Evolutionary conservation across 2,888 invertebrate genomes (phyloP).

Genomic region (Chrysolina oricalcia): DNA sequence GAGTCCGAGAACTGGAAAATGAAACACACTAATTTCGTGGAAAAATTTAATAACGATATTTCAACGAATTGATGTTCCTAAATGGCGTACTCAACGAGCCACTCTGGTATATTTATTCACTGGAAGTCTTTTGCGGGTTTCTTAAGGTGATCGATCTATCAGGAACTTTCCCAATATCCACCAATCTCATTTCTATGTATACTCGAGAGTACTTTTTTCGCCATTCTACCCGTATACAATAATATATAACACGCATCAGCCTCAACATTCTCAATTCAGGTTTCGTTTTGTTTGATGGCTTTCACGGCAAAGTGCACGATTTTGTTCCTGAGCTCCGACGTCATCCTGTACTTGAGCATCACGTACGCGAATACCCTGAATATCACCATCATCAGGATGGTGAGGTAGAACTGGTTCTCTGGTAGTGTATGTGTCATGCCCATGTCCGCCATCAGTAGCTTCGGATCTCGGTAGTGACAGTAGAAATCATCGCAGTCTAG

Average conservation of each 20-base stretch:
- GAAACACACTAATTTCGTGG: no score
- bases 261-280: background rate
- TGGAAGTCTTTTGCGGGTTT: no score
- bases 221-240: conserved; percentile 4
- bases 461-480: conserved; percentile 71
- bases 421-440: conserved; percentile 74
- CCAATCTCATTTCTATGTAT: no score
- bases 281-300: conserved; percentile 73
- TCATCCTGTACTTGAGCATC: conserved; percentile 76
- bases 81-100: no score
- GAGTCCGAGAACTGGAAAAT: no score
- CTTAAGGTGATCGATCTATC: no score
- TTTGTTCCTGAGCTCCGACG: conserved; percentile 75
- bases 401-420: conserved; percentile 75
- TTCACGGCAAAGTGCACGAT: conserved; percentile 75
- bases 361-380: conserved; percentile 75
- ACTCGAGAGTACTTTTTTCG: background rate
- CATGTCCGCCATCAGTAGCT: conserved; percentile 76
- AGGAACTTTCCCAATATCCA: no score
- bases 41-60: no score
- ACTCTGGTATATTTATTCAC: no score
- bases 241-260: background rate
- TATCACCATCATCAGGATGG: conserved; percentile 74
- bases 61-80: no score
- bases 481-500: conserved; percentile 79